phyloP scores from a whole-genome alignment of 2,113 vertebrate species.

The Rhagologus leucostigma region DNA sequence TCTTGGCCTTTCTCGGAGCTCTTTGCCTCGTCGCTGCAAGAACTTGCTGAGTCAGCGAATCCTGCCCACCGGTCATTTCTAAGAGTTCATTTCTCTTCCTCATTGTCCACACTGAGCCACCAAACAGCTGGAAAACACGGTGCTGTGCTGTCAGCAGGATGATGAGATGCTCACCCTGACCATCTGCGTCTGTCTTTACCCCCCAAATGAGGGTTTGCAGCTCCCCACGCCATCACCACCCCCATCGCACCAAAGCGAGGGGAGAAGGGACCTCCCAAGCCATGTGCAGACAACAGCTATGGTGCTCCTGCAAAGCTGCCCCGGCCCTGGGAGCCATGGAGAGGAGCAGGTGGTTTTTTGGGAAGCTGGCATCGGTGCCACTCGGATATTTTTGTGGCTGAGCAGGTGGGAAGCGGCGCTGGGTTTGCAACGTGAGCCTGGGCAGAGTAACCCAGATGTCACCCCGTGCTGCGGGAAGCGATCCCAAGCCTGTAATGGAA shows the following conservation, averaged over 20 bases:
- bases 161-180: neutral
- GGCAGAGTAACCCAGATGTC: neutral
- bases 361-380: neutral
- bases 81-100: neutral
- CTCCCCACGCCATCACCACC: fast-evolving
- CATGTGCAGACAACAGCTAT: fast-evolving
- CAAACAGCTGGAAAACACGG: neutral
- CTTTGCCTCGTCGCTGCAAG: neutral
- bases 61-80: neutral
- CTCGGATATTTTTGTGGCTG: neutral
- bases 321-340: neutral
- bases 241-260: neutral
- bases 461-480: fast-evolving
- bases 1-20: neutral
- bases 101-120: neutral
- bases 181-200: neutral
- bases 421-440: neutral
- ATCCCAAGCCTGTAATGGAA: neutral
- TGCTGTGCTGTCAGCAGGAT: neutral
- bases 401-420: neutral
- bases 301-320: neutral
- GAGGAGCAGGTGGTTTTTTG: neutral
- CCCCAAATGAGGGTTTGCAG: neutral
- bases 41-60: neutral
- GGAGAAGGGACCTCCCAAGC: neutral